Conservation (phyloP, 1,140 invertebrate species). For the Hydropsyche tenuis region DNA sequence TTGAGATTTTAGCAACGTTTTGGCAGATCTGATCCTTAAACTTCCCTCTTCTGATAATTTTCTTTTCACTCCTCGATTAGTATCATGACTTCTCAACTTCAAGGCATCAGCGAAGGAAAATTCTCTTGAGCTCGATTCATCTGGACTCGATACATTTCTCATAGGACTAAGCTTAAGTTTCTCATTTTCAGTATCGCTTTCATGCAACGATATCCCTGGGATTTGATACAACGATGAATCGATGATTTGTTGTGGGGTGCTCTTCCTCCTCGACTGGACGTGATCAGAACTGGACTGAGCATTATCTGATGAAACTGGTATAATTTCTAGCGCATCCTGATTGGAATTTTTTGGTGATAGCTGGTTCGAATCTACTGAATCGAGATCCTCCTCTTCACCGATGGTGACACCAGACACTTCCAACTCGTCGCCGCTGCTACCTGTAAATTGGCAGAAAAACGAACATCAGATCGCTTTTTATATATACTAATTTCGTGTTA, state of each 20-base stretch:
- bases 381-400: slow-evolving; percentile 47
- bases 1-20: slow-evolving; percentile 33
- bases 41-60: slow-evolving; percentile 31
- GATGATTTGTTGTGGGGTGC: slow-evolving; percentile 45
- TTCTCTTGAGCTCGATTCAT: slow-evolving; percentile 45
- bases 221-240: slow-evolving; percentile 31
- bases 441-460: slow-evolving; percentile 33
- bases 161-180: slow-evolving; percentile 36
- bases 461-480: no score
- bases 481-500: no score
- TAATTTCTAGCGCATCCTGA: slow-evolving; percentile 43
- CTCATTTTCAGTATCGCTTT: slow-evolving; percentile 40
- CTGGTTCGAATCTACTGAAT: slow-evolving; percentile 44
- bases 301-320: slow-evolving; percentile 39
- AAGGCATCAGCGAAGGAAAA: slow-evolving; percentile 36
- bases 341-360: slow-evolving; percentile 34
- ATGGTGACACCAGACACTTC: slow-evolving; percentile 46
- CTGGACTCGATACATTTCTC: slow-evolving; percentile 38
- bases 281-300: slow-evolving; percentile 32
- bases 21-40: slow-evolving; percentile 37
- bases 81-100: slow-evolving; percentile 7
- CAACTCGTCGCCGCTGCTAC: slow-evolving; percentile 48
- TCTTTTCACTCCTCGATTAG: slow-evolving; percentile 29
- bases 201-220: slow-evolving; percentile 24
- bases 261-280: slow-evolving; percentile 43